Base-by-base conservation (phyloP, 2,888 invertebrate species). In the Callinectes sapidus region DNA sequence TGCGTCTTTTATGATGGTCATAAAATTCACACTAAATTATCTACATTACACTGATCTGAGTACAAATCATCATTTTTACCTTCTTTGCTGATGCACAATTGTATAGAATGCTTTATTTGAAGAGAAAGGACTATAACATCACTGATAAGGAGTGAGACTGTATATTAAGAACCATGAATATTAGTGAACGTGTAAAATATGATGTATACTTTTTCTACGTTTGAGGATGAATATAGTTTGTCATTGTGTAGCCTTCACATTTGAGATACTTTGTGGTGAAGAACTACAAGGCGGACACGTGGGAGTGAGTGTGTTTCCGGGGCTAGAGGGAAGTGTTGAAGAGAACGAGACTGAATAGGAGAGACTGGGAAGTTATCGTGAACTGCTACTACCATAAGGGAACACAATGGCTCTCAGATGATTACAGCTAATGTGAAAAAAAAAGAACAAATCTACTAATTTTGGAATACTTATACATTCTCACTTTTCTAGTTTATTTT, bases 351-450 rank as follows among this genome's bases (percentile, higher is more conserved):
- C 48, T n/a, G n/a, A 35, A 48, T 54, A 77, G 91, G 0, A 32
- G 32, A 55, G 6, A 18, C 13, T 28, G 5, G 87, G 91, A 18
- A 5, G 39, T 23, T 23, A 81, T 10, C 66, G 39, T 1, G 89
- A 39, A 35, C 28, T 35, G n/a, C 18, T 28, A 23, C 35, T 42
- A 23, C 42, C 6, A 23, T 89, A 8, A 28, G 86, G 91, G 87
- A 16, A 16, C 35, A 39, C 87, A 91, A 91, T 91, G 42, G 87
- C n/a, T 66, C 87, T 66, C 87, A n/a, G 28, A 87, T 48, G 61
- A 35, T 39, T 23, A 54, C 28, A 28, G 16, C n/a, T 61, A 16
- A 10, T 91, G 87, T 23, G 71, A 28, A 23, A 28, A 23, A 91
- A 71, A 91, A 87, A 1, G 66, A n/a, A 28, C 32, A 23, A 6